Conservation (phyloP, 2,888 invertebrate species). For the Sinhomidia bicolor region DNA sequence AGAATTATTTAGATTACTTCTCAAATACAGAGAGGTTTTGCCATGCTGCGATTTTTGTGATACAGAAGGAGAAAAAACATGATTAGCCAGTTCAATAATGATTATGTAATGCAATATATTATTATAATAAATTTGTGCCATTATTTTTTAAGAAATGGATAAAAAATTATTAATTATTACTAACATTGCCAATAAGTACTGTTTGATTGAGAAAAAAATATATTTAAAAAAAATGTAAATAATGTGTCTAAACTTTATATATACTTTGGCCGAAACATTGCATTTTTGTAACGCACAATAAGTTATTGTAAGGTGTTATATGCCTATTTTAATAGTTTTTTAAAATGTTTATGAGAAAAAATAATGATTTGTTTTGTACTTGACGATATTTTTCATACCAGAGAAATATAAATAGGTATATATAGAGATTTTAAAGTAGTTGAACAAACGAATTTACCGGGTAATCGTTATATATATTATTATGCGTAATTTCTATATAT, state of each 20-base stretch:
- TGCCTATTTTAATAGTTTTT: conserved; percentile 13
- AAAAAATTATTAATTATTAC: neutral
- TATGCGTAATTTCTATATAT: too few species aligned
- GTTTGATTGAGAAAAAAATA: too few species aligned
- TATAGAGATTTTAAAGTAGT: neutral
- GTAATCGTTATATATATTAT: neutral
- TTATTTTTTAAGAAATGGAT: neutral
- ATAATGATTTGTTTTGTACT: neutral
- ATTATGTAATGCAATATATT: too few species aligned
- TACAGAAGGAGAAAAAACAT: neutral
- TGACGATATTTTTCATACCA: conserved; percentile 14
- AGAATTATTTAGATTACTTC: neutral
- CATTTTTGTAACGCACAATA: neutral
- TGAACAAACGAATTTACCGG: conserved; percentile 1
- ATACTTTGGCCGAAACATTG: neutral
- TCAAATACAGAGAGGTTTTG: neutral
- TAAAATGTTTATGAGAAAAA: neutral
- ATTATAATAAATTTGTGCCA: conserved; percentile 3
- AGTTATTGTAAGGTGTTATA: neutral
- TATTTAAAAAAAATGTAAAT: neutral
- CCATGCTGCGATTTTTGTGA: conserved; percentile 44
- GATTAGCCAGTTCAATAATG: neutral
- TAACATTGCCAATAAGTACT: too few species aligned
- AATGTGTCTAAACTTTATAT: too few species aligned
- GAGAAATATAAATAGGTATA: neutral